A percentile compares a stretch with the other conserved stretches of the same genome.
Conservation (phyloP, 2,888 invertebrate genomes). For the Liodrosophila aerea region DNA sequence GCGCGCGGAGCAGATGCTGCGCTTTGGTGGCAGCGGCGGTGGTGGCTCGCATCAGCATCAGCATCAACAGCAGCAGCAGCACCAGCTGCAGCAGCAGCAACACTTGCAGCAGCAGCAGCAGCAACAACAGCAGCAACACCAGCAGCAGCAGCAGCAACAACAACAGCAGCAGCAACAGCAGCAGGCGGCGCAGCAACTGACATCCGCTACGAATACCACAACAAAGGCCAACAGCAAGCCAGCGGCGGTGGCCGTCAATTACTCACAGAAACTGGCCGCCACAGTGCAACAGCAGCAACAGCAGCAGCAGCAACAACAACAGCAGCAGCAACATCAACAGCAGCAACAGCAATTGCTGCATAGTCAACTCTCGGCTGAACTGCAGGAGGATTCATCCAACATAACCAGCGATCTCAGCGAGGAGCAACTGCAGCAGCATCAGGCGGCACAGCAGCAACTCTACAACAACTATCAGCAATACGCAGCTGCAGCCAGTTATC, state of each 20-base stretch:
- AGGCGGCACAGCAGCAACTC: slow-evolving; percentile 77
- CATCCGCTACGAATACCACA: slow-evolving; percentile 69
- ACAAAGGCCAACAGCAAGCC: slow-evolving; percentile 68
- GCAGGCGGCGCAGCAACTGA: slow-evolving; percentile 72
- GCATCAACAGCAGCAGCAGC: slow-evolving; percentile 58
- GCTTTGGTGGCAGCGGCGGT: slow-evolving; percentile 53
- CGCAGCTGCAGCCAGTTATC: slow-evolving; percentile 78
- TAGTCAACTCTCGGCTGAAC: slow-evolving; percentile 68
- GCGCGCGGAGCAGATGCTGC: slow-evolving; percentile 82
- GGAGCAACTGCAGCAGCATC: slow-evolving; percentile 77
- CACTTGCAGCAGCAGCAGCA: slow-evolving; percentile 56
- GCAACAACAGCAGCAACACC: slow-evolving; percentile 57
- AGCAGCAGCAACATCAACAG: slow-evolving; percentile 64
- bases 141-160: slow-evolving; percentile 58
- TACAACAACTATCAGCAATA: slow-evolving; percentile 80
- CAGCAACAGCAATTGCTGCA: slow-evolving; percentile 72
- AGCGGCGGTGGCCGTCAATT: slow-evolving; percentile 65
- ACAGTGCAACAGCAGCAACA: slow-evolving; percentile 59
- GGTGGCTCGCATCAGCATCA: slow-evolving; percentile 48
- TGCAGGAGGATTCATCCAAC: slow-evolving; percentile 78
- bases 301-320: slow-evolving; percentile 64
- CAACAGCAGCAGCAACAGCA: slow-evolving; percentile 48
- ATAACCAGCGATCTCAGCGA: slow-evolving; percentile 80
- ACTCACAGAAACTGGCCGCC: slow-evolving; percentile 64
- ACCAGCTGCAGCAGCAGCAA: slow-evolving; percentile 42